phyloP scores from a whole-genome alignment of 2,113 vertebrate genomes.

The Oreamnos americanus region DNA sequence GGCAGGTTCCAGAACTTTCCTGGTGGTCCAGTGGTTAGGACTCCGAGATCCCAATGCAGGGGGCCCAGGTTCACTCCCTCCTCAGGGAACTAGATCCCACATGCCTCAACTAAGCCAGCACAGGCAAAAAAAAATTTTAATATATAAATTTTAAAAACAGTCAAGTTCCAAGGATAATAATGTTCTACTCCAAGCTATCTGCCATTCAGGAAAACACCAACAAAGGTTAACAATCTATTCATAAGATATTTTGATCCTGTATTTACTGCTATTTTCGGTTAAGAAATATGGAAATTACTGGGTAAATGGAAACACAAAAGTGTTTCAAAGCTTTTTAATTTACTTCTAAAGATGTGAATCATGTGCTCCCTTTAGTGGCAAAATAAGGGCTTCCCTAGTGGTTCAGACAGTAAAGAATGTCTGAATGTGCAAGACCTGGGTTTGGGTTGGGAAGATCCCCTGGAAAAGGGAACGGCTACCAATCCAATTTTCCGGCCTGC shows the following conservation, averaged over 20 bases:
- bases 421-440: neutral
- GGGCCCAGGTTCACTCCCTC: neutral
- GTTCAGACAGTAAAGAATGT: neutral
- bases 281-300: neutral
- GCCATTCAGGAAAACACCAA: neutral
- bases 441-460: neutral
- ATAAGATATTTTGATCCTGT: neutral
- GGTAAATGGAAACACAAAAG: neutral
- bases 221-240: neutral
- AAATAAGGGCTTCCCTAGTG: neutral
- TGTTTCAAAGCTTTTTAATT: neutral
- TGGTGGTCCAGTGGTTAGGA: neutral
- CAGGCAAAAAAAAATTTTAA: neutral
- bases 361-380: neutral
- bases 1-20: neutral
- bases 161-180: neutral
- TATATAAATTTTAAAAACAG: neutral
- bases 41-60: neutral
- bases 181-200: neutral
- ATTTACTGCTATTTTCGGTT: constrained; percentile 3
- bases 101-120: neutral
- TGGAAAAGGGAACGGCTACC: neutral
- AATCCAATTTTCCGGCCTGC: neutral
- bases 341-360: neutral
- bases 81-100: neutral